A percentile compares a stretch with the other conserved stretches of the same genome.
Evolutionary conservation across 1,140 invertebrate species (phyloP).

Genomic region (Laodelphax striatellus): DNA sequence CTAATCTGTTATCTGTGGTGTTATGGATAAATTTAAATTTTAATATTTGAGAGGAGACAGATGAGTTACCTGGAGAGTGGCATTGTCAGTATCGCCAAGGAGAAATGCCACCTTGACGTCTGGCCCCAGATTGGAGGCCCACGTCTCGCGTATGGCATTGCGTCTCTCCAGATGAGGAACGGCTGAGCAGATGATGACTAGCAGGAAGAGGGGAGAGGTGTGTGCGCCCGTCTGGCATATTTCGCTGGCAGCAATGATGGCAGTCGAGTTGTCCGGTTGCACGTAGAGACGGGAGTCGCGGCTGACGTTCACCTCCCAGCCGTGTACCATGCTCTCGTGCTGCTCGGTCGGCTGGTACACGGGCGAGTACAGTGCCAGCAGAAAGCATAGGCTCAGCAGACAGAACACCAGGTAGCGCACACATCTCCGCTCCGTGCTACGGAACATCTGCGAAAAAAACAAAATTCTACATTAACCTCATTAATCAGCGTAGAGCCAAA

Average conservation of each 20-base stretch:
- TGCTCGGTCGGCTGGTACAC: background rate
- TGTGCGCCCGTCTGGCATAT: slow-evolving; percentile 35
- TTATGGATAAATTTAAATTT: too few species aligned
- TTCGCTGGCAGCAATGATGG: slow-evolving; percentile 47
- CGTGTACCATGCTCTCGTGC: slow-evolving; percentile 24
- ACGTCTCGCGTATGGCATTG: slow-evolving; percentile 64
- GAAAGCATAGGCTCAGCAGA: background rate
- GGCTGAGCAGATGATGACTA: slow-evolving; percentile 63
- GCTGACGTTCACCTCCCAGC: slow-evolving; percentile 60
- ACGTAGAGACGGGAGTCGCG: slow-evolving; percentile 57
- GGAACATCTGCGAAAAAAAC: background rate
- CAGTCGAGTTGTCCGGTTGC: slow-evolving; percentile 51
- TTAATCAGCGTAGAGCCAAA: too few species aligned
- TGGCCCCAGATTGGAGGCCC: slow-evolving; percentile 38
- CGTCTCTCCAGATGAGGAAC: slow-evolving; percentile 51
- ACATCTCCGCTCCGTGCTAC: background rate
- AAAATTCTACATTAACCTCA: background rate
- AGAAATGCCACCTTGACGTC: slow-evolving; percentile 39
- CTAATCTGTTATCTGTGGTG: too few species aligned
- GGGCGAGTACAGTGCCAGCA: background rate
- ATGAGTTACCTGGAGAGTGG: slow-evolving; percentile 40
- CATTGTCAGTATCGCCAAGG: slow-evolving; percentile 41
- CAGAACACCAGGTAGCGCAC: background rate
- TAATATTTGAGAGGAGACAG: too few species aligned
- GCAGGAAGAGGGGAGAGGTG: slow-evolving; percentile 36